A percentile compares a stretch with the other conserved stretches of the same genome.
phyloP scores from a whole-genome alignment of 2,888 invertebrate genomes.

The Tricholauxania praeusta region DNA sequence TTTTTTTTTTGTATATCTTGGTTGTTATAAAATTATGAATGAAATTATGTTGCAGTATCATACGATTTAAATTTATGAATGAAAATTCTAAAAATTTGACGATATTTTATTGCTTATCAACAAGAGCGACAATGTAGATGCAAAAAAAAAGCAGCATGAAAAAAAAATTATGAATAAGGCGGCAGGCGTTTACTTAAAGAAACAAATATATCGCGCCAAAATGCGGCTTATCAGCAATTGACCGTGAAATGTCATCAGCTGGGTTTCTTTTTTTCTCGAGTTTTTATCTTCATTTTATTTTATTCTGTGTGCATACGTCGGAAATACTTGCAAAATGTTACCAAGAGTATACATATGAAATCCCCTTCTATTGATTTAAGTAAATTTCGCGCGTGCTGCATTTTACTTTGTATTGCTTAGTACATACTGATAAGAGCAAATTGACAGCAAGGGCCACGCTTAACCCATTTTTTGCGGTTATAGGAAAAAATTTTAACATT shows the following conservation, averaged over 20 bases:
- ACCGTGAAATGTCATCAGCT: neutral
- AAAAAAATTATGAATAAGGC: neutral
- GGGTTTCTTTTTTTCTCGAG: no score
- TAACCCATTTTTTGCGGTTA: neutral
- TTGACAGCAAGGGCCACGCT: neutral
- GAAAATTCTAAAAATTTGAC: neutral
- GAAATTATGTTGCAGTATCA: neutral
- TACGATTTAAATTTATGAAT: conserved; percentile 8
- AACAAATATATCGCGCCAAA: neutral
- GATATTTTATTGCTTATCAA: neutral
- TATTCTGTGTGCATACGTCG: no score
- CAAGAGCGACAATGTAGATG: neutral
- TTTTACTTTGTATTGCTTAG: neutral
- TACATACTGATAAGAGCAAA: conserved; percentile 8
- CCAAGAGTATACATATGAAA: neutral
- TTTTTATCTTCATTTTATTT: no score
- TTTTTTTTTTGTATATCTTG: neutral
- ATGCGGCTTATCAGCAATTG: conserved; percentile 1
- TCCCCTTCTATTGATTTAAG: conserved; percentile 6
- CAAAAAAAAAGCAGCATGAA: neutral
- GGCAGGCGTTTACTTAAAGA: neutral
- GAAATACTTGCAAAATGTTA: no score
- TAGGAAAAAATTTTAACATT: no score
- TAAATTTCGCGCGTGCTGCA: conserved; percentile 19
- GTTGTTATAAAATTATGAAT: conserved; percentile 3